Evolutionary conservation across 92 coral and sea anemone species (phyloP).

Genomic region (Zoanthus gigantus): DNA sequence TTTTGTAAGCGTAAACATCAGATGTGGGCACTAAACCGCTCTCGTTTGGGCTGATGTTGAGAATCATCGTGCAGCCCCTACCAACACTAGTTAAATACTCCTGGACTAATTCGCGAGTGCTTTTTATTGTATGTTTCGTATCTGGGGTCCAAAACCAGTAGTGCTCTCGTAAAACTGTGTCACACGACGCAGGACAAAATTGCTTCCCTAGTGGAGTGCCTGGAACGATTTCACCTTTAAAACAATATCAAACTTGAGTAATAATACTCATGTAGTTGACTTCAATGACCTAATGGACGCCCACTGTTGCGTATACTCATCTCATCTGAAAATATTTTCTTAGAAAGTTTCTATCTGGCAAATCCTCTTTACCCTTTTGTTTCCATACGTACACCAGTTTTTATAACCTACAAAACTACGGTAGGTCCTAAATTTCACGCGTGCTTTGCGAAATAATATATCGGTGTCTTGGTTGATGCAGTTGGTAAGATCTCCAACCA

Average conservation of each 20-base stretch:
- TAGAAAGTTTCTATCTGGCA: no score
- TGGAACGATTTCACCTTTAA: conserved; percentile 34
- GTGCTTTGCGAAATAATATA: no score
- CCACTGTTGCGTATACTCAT: no score
- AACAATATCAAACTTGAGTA: neutral
- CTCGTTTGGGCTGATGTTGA: conserved; percentile 77
- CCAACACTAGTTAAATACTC: conserved; percentile 88
- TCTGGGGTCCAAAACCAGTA: conserved; percentile 84
- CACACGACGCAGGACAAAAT: conserved; percentile 88
- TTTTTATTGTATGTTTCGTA: conserved; percentile 73
- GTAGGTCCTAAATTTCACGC: no score
- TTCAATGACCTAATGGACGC: no score
- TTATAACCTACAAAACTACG: no score
- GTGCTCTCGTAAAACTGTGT: conserved; percentile 86
- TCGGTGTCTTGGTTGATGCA: no score
- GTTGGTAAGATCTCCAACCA: no score
- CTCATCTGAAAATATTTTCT: no score
- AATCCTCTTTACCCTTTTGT: no score
- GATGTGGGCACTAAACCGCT: conserved; percentile 76
- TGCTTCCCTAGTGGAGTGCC: conserved; percentile 62
- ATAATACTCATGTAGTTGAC: no score
- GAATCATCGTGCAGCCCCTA: conserved; percentile 81
- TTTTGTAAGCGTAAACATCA: conserved; percentile 68
- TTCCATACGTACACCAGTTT: no score
- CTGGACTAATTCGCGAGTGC: conserved; percentile 57